These are phyloP conservation scores for Oscheius onirici DNA, from an alignment of 2,888 invertebrate genomes.

Conservation along the genomic window DNA sequence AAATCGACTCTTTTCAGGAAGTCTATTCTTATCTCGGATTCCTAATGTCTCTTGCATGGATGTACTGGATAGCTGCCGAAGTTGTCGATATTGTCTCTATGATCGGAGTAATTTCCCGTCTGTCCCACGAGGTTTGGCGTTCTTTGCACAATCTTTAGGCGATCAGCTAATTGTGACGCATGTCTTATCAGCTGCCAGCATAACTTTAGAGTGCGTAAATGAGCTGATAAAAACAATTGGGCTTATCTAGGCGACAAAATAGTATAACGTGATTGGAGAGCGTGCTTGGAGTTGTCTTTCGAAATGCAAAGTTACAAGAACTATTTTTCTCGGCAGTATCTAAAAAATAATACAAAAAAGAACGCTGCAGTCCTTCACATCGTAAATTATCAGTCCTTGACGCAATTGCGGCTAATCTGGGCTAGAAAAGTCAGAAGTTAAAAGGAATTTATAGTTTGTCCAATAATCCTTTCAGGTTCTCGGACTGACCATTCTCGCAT, in stretches of 20 bases:
- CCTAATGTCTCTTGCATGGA: constrained; percentile 77
- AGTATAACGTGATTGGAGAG: background rate
- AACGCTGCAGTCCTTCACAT: background rate
- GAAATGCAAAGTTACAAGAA: too few species aligned
- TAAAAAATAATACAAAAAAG: background rate
- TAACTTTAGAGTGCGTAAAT: constrained; percentile 20
- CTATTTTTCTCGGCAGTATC: background rate
- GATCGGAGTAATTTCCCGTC: constrained; percentile 76
- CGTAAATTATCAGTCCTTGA: constrained; percentile 17
- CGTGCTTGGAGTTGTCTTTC: too few species aligned
- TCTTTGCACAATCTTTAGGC: background rate
- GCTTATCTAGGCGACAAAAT: background rate
- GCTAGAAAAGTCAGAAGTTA: constrained; percentile 1
- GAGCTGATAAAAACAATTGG: background rate
- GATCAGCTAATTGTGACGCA: background rate
- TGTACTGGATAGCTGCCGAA: constrained; percentile 78
- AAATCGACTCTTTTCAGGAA: constrained; percentile 40
- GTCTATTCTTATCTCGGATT: constrained; percentile 75
- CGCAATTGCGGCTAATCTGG: background rate
- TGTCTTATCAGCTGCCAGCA: constrained; percentile 22
- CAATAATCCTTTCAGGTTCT: constrained; percentile 73
- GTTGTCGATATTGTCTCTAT: constrained; percentile 76
- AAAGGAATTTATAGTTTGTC: background rate
- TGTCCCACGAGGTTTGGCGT: constrained; percentile 54
- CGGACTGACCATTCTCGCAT: constrained; percentile 78